phyloP scores from a whole-genome alignment of 2,113 vertebrate species.

The Potamarius usumacintae region DNA sequence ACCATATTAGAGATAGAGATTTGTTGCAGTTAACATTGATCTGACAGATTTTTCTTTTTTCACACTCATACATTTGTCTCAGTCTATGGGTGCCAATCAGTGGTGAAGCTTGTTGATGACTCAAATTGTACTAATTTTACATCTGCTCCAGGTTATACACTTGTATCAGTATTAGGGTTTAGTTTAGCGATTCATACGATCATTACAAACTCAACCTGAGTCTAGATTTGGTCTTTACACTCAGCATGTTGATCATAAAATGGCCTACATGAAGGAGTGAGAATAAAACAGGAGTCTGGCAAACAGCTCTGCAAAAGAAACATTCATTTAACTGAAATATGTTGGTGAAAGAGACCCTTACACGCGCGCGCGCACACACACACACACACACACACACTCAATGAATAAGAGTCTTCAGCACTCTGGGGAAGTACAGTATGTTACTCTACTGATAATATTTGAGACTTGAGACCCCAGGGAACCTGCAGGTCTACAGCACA shows the following conservation, averaged over 20 bases:
- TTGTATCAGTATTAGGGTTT: neutral
- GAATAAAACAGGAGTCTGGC: constrained; percentile 4
- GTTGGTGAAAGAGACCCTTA: constrained; percentile 50
- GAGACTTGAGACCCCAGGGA: constrained; percentile 42
- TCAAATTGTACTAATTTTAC: neutral
- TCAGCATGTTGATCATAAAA: constrained; percentile 2
- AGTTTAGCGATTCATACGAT: neutral
- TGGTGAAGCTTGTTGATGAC: neutral
- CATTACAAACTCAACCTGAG: neutral
- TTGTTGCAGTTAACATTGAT: neutral
- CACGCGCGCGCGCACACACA: neutral
- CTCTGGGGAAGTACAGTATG: constrained; percentile 40
- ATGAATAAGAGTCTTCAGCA: constrained; percentile 48
- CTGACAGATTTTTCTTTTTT: neutral
- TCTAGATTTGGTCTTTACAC: neutral
- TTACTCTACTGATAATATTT: constrained; percentile 39
- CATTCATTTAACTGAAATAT: constrained; percentile 39
- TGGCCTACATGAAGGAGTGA: neutral
- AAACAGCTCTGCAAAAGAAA: constrained; percentile 50
- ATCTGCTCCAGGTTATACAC: neutral
- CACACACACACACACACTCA: constrained; percentile 13
- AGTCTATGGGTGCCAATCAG: neutral
- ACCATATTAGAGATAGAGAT: neutral
- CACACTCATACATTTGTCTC: neutral
- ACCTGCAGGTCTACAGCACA: constrained; percentile 32